phyloP scores from a whole-genome alignment of 2,113 vertebrate genomes.

The Australoheros scitulus region DNA sequence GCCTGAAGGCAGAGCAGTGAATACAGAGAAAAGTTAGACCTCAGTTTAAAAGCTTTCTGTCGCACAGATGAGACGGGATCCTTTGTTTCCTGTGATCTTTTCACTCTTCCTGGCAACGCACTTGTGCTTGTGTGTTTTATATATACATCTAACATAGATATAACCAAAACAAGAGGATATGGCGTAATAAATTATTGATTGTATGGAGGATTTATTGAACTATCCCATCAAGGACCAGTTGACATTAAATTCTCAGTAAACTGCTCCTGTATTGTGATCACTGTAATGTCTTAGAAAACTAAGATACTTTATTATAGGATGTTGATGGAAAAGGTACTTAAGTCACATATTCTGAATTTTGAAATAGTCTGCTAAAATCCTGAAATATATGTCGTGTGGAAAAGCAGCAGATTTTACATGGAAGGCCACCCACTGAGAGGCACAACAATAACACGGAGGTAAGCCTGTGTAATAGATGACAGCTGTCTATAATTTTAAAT shows the following conservation, averaged over 20 bases:
- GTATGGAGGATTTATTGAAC: background rate
- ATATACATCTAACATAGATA: background rate
- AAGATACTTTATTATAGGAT: background rate
- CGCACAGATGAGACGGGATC: background rate
- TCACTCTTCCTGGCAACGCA: background rate
- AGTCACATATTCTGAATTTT: background rate
- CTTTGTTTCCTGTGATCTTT: background rate
- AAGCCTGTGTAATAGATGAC: slow-evolving; percentile 65
- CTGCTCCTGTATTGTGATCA: background rate
- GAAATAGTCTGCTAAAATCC: background rate
- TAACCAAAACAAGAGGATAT: background rate
- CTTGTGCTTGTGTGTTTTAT: background rate
- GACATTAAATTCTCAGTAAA: background rate
- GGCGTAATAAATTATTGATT: background rate
- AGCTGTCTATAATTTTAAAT: slow-evolving; percentile 63
- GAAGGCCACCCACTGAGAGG: slow-evolving; percentile 39
- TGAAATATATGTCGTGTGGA: background rate
- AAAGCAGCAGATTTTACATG: background rate
- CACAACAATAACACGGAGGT: slow-evolving; percentile 44
- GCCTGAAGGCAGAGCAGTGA: background rate
- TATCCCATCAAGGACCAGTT: background rate
- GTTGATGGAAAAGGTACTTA: rapidly evolving
- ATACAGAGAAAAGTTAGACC: background rate
- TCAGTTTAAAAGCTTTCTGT: background rate
- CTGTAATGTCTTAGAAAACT: background rate